Percentiles rank a stretch among this genome's conserved stretches.
Conservation (phyloP, 92 coral and sea anemone genomes). For the Palythoa grandis region DNA sequence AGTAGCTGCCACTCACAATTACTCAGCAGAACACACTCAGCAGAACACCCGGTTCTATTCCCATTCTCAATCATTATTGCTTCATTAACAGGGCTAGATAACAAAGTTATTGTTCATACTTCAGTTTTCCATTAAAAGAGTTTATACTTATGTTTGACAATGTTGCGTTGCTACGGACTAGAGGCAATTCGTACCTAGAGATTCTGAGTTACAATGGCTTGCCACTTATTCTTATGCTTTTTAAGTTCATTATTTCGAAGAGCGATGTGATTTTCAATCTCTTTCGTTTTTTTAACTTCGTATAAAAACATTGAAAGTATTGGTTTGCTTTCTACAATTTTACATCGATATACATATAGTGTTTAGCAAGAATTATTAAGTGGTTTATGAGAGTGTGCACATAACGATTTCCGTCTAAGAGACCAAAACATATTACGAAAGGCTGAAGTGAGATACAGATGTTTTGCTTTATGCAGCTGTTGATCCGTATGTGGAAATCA, state of each 20-base stretch:
- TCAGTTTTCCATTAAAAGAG: too few species aligned
- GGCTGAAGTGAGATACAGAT: neutral
- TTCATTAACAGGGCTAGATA: too few species aligned
- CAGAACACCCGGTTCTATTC: too few species aligned
- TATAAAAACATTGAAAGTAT: neutral
- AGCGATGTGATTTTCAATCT: neutral
- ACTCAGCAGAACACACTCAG: too few species aligned
- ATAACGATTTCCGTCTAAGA: neutral
- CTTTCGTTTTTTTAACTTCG: neutral
- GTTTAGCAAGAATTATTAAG: neutral
- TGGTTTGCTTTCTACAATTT: neutral
- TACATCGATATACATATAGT: neutral
- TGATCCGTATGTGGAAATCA: constrained; percentile 2
- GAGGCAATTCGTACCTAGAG: too few species aligned
- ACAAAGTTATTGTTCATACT: too few species aligned
- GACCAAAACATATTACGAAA: neutral
- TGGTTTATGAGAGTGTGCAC: constrained; percentile 9
- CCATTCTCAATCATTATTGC: too few species aligned
- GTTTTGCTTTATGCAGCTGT: neutral
- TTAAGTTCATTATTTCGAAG: neutral
- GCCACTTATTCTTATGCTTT: too few species aligned
- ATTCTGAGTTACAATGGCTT: too few species aligned
- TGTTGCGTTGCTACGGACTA: too few species aligned
- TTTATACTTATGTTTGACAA: too few species aligned
- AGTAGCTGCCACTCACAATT: too few species aligned